Conservation (phyloP, 2,888 invertebrate species). For the Hirudinaria manillensis region DNA sequence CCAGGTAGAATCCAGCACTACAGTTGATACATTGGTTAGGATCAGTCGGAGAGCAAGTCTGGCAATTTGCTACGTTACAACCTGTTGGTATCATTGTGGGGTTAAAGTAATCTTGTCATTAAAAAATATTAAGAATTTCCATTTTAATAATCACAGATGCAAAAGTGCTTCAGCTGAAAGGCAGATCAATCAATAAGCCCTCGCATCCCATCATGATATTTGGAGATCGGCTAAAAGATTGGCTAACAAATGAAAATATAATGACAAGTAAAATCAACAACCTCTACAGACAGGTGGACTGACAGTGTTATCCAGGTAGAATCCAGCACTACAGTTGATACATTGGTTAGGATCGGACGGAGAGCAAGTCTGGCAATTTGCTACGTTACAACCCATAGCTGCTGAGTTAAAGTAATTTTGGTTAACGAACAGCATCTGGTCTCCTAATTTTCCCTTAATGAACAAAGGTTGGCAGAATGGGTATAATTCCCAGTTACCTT, state of each 20-base stretch:
- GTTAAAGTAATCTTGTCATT: neutral
- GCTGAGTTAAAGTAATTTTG: neutral
- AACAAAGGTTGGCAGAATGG: neutral
- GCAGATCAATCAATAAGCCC: no score
- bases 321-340: neutral
- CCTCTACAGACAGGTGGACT: neutral
- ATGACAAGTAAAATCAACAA: neutral
- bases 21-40: neutral
- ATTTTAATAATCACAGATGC: no score
- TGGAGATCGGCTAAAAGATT: no score
- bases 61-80: conserved; percentile 15
- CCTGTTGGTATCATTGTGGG: neutral
- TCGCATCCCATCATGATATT: no score
- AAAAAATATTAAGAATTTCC: no score
- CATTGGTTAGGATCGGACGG: neutral
- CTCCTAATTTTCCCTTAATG: neutral
- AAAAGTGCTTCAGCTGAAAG: no score
- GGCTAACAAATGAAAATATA: no score
- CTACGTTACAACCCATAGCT: neutral
- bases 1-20: conserved; percentile 4
- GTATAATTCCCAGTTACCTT: no score
- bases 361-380: conserved; percentile 10
- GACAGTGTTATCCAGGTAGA: neutral
- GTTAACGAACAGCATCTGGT: neutral
- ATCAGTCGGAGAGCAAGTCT: neutral